These are phyloP conservation scores for Melanotaenia maccullochi DNA, from an alignment of 2,797 vertebrate genomes.

Conservation along the genomic window DNA sequence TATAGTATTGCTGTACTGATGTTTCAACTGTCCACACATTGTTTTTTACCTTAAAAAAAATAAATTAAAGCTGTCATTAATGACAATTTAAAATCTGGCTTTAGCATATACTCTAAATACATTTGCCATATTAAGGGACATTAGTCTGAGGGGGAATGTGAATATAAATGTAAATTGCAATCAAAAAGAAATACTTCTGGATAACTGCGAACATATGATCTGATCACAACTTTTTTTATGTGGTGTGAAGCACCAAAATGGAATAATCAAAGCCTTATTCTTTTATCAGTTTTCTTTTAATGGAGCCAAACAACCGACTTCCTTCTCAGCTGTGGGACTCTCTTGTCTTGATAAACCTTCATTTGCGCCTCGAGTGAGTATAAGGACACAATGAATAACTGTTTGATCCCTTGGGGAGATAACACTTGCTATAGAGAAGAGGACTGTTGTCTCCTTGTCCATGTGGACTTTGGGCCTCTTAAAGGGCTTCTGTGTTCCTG, in stretches of 20 bases:
- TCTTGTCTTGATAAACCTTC: slow-evolving; percentile 31
- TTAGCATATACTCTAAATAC: not conserved
- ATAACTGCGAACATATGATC: slow-evolving; percentile 30
- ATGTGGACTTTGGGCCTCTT: slow-evolving; percentile 23
- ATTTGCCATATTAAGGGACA: not conserved
- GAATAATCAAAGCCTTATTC: slow-evolving; percentile 34
- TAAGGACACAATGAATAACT: slow-evolving; percentile 27
- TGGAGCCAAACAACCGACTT: slow-evolving; percentile 23
- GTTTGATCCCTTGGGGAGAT: slow-evolving; percentile 37
- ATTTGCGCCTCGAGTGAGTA: slow-evolving; percentile 27
- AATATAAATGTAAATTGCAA: not conserved
- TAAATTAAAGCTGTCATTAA: too few species aligned
- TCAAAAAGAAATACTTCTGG: not conserved
- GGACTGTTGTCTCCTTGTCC: slow-evolving; percentile 24
- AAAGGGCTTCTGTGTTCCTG: slow-evolving; percentile 47
- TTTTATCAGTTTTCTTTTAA: slow-evolving; percentile 5
- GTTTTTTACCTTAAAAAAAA: too few species aligned
- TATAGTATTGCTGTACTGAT: too few species aligned
- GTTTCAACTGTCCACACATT: too few species aligned
- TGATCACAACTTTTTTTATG: slow-evolving; percentile 14
- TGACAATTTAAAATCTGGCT: not conserved
- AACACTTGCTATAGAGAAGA: slow-evolving; percentile 25
- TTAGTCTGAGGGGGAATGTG: not conserved
- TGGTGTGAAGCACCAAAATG: slow-evolving; percentile 7
- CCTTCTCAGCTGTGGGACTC: slow-evolving; percentile 12